Evolutionary conservation across 2,888 invertebrate species (phyloP).

Genomic region (Subacronicta megacephala): DNA sequence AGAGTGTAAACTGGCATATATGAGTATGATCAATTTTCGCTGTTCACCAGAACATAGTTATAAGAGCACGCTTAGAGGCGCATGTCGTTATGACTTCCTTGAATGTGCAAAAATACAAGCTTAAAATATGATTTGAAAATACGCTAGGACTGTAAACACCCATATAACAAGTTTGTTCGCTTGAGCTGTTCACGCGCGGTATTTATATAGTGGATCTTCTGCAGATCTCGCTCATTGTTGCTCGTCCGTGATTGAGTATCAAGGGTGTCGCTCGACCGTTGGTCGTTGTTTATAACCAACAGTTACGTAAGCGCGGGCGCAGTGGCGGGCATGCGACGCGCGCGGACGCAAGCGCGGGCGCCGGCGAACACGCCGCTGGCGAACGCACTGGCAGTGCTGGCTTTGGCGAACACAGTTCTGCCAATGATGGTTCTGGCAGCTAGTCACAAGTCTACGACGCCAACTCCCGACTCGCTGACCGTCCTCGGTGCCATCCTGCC

Average conservation of each 20-base stretch:
- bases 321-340: constrained; percentile 58
- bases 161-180: background rate
- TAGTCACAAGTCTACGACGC: constrained; percentile 3
- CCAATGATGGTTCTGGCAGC: constrained; percentile 24
- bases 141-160: no score
- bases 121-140: no score
- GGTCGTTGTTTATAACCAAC: constrained; percentile 58
- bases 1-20: no score
- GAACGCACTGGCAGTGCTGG: constrained; percentile 19
- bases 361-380: constrained; percentile 30
- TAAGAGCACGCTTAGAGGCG: no score
- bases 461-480: constrained; percentile 55
- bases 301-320: constrained; percentile 56
- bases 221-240: constrained; percentile 8
- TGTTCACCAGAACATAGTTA: no score
- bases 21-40: no score
- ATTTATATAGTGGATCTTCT: constrained; percentile 38
- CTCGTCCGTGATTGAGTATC: constrained; percentile 47
- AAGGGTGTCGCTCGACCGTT: constrained; percentile 43
- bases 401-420: constrained; percentile 19
- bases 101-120: no score
- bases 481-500: constrained; percentile 63
- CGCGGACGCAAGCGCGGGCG: constrained; percentile 29
- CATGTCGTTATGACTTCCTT: no score
- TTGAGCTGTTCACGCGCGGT: background rate